These are phyloP conservation scores for Dermatophagoides farinae DNA, from an alignment of 1,140 invertebrate genomes.

Conservation along the genomic window DNA sequence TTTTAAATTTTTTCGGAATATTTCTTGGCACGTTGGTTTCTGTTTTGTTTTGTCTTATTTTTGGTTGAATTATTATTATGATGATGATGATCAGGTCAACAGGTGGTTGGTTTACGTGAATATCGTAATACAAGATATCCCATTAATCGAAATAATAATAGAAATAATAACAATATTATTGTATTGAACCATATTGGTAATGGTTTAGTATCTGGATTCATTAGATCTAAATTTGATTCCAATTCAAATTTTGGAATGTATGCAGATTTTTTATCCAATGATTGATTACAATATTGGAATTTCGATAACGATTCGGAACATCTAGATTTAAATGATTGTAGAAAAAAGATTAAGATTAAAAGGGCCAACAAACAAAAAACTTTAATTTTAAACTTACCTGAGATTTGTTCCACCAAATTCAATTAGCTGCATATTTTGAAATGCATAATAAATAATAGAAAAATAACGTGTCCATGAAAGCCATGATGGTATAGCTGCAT, in stretches of 20 bases:
- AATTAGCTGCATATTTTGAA: conserved; percentile 63
- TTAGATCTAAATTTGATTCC: conserved; percentile 30
- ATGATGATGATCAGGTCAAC: too few relatives aligned
- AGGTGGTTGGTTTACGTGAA: conserved; percentile 38
- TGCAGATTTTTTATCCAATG: background rate
- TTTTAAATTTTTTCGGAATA: background rate
- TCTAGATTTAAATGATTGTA: conserved; percentile 25
- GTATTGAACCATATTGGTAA: conserved; percentile 53
- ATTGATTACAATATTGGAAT: conserved; percentile 37
- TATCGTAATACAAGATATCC: conserved; percentile 54
- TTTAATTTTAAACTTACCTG: too few relatives aligned
- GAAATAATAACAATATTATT: conserved; percentile 45
- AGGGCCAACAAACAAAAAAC: too few relatives aligned
- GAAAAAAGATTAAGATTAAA: background rate
- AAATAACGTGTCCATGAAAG: conserved; percentile 56
- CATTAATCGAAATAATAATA: conserved; percentile 46
- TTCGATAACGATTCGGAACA: conserved; percentile 41
- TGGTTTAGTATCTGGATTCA: conserved; percentile 29
- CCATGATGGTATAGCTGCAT: conserved; percentile 53
- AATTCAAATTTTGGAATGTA: conserved; percentile 45
- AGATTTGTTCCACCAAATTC: conserved; percentile 53
- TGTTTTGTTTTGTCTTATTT: background rate
- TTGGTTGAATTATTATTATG: background rate
- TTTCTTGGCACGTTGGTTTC: background rate
- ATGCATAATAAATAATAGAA: conserved; percentile 57